Conservation (phyloP, 2,888 invertebrate genomes). For the Glyphotaelius pellucidus region DNA sequence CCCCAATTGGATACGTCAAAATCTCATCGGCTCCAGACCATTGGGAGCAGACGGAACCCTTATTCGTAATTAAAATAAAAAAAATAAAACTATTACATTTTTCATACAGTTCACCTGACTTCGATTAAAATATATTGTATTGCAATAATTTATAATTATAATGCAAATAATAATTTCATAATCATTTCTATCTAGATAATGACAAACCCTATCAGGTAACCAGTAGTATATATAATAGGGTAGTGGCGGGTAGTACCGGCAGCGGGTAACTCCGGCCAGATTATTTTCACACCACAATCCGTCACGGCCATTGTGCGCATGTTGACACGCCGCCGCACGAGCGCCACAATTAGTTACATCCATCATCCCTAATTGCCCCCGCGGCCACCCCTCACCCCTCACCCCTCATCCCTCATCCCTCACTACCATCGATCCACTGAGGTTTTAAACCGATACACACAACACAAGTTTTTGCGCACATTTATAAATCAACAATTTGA, state of each 20-base stretch:
- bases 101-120: no score
- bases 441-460: neutral
- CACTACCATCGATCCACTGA: constrained; percentile 5
- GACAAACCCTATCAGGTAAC: neutral
- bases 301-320: constrained; percentile 34
- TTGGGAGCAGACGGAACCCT: no score
- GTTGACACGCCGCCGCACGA: constrained; percentile 44
- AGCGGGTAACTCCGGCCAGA: neutral
- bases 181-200: no score
- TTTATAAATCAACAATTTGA: no score
- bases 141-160: no score
- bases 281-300: constrained; percentile 12
- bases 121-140: no score
- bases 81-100: no score
- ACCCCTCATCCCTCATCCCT: neutral
- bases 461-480: neutral
- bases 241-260: no score
- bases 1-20: no score
- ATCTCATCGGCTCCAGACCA: no score
- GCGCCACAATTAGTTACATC: constrained; percentile 50
- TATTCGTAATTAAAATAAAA: no score
- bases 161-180: no score
- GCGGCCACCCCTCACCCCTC: neutral
- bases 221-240: neutral
- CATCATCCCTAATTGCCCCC: constrained; percentile 50